phyloP scores from a whole-genome alignment of 2,797 vertebrate genomes.

The Danio jaintianensis region DNA sequence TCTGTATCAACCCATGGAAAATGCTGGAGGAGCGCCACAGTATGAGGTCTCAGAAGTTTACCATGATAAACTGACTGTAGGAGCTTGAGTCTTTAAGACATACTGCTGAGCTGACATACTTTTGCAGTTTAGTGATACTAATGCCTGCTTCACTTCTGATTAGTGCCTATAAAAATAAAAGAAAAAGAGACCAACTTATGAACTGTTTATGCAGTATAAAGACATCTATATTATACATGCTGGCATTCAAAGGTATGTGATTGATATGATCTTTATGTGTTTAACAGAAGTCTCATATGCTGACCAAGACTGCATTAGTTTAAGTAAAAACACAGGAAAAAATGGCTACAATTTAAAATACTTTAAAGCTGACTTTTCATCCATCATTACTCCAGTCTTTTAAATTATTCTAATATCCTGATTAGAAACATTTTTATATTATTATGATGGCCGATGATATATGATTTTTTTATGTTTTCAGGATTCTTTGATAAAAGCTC shows the following conservation, averaged over 20 bases:
- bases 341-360: too few species aligned
- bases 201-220: too few species aligned
- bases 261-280: neutral
- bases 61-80: slow-evolving; percentile 41
- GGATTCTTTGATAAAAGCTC: too few species aligned
- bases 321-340: neutral
- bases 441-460: too few species aligned
- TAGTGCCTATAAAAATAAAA: neutral
- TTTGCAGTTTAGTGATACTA: neutral
- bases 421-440: neutral
- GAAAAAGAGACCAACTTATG: neutral
- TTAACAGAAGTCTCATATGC: neutral
- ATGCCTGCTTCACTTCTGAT: slow-evolving; percentile 15
- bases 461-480: too few species aligned
- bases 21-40: slow-evolving; percentile 47
- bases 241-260: neutral
- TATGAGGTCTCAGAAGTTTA: slow-evolving; percentile 58
- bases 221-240: too few species aligned
- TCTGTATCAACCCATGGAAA: slow-evolving; percentile 52
- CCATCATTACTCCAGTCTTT: neutral
- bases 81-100: slow-evolving; percentile 12
- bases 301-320: neutral
- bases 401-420: neutral
- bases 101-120: neutral
- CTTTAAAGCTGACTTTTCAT: too few species aligned